Conservation (phyloP, 2,888 invertebrate species). For the Caenorhabditis macrosperma region DNA sequence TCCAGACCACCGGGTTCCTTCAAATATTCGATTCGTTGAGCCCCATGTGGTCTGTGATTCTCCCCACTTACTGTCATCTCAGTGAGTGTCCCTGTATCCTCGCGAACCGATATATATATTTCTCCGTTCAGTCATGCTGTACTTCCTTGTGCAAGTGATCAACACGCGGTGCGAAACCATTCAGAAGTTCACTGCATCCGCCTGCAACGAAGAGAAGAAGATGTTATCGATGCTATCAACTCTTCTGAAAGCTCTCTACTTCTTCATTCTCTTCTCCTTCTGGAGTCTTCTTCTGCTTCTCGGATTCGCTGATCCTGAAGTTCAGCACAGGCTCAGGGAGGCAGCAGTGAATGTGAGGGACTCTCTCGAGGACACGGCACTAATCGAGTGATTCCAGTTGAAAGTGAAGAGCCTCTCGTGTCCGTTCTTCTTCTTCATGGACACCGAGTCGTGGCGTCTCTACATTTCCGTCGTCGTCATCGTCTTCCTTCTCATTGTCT, state of each 20-base stretch:
- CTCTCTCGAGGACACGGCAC: too few species aligned
- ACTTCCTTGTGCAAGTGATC: constrained; percentile 31
- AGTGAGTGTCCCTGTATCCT: constrained; percentile 9
- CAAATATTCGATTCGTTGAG: constrained; percentile 26
- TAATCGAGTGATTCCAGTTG: neutral
- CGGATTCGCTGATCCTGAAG: constrained; percentile 19
- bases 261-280: constrained; percentile 37
- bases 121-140: constrained; percentile 33
- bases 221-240: constrained; percentile 21
- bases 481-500: constrained; percentile 23
- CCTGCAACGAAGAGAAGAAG: constrained; percentile 28
- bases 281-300: constrained; percentile 30
- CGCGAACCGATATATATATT: neutral
- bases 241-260: constrained; percentile 26
- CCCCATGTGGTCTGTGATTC: constrained; percentile 30
- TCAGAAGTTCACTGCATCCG: constrained; percentile 9
- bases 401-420: constrained; percentile 15
- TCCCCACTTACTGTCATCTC: constrained; percentile 15
- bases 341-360: constrained; percentile 13
- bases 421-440: constrained; percentile 27
- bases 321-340: constrained; percentile 13
- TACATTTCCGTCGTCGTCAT: constrained; percentile 18
- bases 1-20: constrained; percentile 40
- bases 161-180: constrained; percentile 22
- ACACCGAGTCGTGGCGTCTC: constrained; percentile 29